These are phyloP conservation scores for Ceramica pisi DNA, from an alignment of 2,888 invertebrate genomes.

Conservation along the genomic window DNA sequence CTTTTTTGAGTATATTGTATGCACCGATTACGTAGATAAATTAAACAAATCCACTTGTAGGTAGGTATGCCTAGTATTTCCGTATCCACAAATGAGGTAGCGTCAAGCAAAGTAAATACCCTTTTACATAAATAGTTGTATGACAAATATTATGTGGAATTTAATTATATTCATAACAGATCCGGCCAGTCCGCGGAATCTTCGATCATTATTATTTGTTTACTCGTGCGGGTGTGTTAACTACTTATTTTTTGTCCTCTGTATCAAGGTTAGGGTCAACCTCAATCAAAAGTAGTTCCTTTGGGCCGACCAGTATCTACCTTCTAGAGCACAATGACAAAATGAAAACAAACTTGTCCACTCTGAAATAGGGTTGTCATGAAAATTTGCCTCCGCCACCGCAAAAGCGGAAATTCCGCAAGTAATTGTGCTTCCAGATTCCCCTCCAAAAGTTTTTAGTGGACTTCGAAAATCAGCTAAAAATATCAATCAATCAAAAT, in stretches of 20 bases:
- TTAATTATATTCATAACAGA: not conserved
- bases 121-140: conserved; percentile 12
- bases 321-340: conserved; percentile 14
- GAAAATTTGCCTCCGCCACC: not conserved
- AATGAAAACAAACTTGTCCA: conserved; percentile 17
- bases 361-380: not conserved
- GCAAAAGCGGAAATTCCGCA: not conserved
- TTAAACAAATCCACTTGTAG: not conserved
- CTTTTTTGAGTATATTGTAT: too few species aligned
- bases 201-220: conserved; percentile 50
- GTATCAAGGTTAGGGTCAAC: conserved; percentile 43
- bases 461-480: too few species aligned
- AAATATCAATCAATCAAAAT: too few species aligned
- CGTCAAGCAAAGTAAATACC: conserved; percentile 20
- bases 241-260: conserved; percentile 35
- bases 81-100: conserved; percentile 11
- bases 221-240: conserved; percentile 19
- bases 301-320: not conserved
- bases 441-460: not conserved
- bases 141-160: conserved; percentile 15
- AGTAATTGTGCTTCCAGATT: not conserved
- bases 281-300: conserved; percentile 20
- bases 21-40: not conserved
- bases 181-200: conserved; percentile 25
- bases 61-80: not conserved